These are phyloP conservation scores for Mellilla xanthometata DNA, from an alignment of 2,888 invertebrate species.

Conservation along the genomic window DNA sequence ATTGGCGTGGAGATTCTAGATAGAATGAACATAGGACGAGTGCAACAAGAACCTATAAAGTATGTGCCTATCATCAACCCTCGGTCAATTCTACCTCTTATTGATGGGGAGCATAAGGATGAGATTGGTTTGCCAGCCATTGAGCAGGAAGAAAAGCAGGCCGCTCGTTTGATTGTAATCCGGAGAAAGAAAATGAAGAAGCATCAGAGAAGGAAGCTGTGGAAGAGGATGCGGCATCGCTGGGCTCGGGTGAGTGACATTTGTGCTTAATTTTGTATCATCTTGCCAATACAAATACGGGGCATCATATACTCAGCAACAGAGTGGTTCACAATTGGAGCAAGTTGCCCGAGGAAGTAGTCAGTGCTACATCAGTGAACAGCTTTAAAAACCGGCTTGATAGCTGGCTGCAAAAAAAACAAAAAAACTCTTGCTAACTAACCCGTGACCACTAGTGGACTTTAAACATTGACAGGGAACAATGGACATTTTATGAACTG, in stretches of 20 bases:
- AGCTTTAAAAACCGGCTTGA: no score
- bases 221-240: conserved; percentile 89
- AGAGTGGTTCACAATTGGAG: no score
- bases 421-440: no score
- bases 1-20: conserved; percentile 62
- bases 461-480: no score
- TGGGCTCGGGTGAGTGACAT: conserved; percentile 84
- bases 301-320: no score
- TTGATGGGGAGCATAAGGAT: conserved; percentile 69
- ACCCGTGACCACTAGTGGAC: no score
- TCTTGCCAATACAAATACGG: no score
- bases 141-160: conserved; percentile 84
- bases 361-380: no score
- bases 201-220: conserved; percentile 90
- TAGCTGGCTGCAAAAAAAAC: no score
- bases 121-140: conserved; percentile 73
- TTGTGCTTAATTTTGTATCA: no score
- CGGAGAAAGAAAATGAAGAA: conserved; percentile 93
- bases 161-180: conserved; percentile 88
- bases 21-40: conserved; percentile 39
- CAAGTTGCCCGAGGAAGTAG: no score
- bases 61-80: conserved; percentile 72
- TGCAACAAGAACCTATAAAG: conserved; percentile 60
- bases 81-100: conserved; percentile 65
- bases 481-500: no score